phyloP scores from a whole-genome alignment of 1,140 invertebrate species.

The Hylaeus anthracinus region DNA sequence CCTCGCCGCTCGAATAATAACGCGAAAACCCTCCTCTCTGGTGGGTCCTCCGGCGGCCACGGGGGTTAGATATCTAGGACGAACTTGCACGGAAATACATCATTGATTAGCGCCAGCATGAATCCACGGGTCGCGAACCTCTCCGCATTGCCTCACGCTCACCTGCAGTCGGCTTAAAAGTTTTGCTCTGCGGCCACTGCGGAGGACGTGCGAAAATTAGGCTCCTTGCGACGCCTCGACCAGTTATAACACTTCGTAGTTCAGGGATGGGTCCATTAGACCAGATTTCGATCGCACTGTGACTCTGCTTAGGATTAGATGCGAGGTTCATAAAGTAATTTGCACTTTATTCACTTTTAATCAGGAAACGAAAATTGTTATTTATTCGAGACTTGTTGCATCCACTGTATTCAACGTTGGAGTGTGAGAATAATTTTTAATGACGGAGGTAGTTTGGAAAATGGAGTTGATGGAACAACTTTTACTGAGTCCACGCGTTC shows the following conservation, averaged over 20 bases:
- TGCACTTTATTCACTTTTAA: too few relatives aligned
- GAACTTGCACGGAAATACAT: constrained; percentile 51
- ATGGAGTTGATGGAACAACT: too few relatives aligned
- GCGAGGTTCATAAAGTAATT: too few relatives aligned
- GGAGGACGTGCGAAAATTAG: not conserved
- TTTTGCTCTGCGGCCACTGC: not conserved
- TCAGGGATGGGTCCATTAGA: not conserved
- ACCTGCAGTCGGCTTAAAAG: not conserved
- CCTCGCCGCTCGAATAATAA: constrained; percentile 20
- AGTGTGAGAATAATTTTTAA: too few relatives aligned
- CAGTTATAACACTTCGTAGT: not conserved
- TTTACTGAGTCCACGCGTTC: too few relatives aligned
- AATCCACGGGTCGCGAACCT: constrained; percentile 36
- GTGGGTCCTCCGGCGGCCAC: constrained; percentile 16
- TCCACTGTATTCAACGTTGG: too few relatives aligned
- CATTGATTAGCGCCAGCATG: constrained; percentile 54
- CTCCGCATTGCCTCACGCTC: not conserved
- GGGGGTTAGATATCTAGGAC: constrained; percentile 51
- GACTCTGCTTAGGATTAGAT: too few relatives aligned
- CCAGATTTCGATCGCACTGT: too few relatives aligned
- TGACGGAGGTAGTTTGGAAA: too few relatives aligned
- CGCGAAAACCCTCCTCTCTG: constrained; percentile 21
- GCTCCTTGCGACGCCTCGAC: not conserved
- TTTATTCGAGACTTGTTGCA: too few relatives aligned
- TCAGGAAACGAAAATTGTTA: too few relatives aligned